Evolutionary conservation across 2,888 invertebrate genomes (phyloP).

Genomic region (Drosophila maculinotata): DNA sequence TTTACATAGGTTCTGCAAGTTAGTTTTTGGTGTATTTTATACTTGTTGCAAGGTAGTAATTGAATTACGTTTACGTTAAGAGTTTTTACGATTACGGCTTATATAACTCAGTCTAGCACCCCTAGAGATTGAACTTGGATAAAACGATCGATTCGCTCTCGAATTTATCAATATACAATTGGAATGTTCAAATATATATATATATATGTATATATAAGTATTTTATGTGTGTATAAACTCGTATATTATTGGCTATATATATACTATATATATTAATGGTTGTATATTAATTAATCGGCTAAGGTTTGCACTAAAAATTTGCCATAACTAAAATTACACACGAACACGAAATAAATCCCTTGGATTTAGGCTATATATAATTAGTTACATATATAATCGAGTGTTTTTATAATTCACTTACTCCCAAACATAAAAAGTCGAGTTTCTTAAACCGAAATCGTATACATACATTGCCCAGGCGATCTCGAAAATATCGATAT

Average conservation of each 20-base stretch:
- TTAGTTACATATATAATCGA: no score
- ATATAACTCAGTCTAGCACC: conserved; percentile 82
- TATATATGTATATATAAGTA: conserved; percentile 26
- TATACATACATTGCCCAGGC: conserved; percentile 55
- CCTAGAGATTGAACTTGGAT: conserved; percentile 79
- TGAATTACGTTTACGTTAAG: conserved; percentile 70
- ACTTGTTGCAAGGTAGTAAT: conserved; percentile 74
- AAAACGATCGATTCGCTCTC: conserved; percentile 65
- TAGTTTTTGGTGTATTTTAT: conserved; percentile 63
- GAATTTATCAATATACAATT: conserved; percentile 71
- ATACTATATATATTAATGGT: conserved; percentile 17
- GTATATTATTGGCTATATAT: conserved; percentile 50
- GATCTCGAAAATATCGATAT: conserved; percentile 7
- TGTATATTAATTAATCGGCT: conserved; percentile 22
- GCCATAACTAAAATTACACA: conserved; percentile 41
- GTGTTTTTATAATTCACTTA: neutral
- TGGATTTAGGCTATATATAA: conserved; percentile 8
- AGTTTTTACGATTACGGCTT: conserved; percentile 39
- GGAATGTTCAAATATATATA: conserved; percentile 38
- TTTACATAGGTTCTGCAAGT: conserved; percentile 40
- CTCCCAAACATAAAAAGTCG: neutral
- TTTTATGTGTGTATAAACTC: conserved; percentile 40
- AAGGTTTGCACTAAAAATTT: conserved; percentile 51
- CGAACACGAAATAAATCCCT: conserved; percentile 50
- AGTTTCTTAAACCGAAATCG: conserved; percentile 30